Percentiles rank a stretch among this genome's conserved stretches.
Evolutionary conservation across 2,797 vertebrate genomes (phyloP).

Genomic region (Poeciliopsis turneri): DNA sequence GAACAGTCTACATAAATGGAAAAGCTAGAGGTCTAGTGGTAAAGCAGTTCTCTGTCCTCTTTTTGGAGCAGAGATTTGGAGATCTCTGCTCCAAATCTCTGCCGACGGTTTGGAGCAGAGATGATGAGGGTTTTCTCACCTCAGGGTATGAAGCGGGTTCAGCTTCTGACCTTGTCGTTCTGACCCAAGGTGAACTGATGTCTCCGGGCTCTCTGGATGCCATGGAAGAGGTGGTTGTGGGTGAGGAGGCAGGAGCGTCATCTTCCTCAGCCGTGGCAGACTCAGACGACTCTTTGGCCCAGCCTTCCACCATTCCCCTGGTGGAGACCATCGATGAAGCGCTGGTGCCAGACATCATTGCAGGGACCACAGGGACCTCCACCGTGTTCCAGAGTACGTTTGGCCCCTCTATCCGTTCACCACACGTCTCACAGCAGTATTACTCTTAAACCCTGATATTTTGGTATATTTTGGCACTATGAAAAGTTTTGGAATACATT

Average conservation of each 20-base stretch:
- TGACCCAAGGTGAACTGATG: slow-evolving; percentile 87
- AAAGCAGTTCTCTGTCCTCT: background rate
- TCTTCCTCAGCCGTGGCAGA: slow-evolving; percentile 81
- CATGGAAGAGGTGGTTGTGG: slow-evolving; percentile 89
- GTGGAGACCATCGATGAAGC: slow-evolving; percentile 95
- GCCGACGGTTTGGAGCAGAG: background rate
- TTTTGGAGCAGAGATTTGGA: background rate
- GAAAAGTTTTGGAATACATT: slow-evolving; percentile 2
- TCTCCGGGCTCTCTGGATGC: slow-evolving; percentile 88
- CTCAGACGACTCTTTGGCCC: slow-evolving; percentile 88
- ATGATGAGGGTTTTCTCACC: background rate
- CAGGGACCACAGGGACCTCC: slow-evolving; percentile 83
- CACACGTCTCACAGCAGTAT: slow-evolving; percentile 29
- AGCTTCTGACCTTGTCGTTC: background rate
- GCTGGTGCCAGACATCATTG: slow-evolving; percentile 91
- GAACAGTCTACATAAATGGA: too few relatives aligned
- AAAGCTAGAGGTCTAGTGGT: too few relatives aligned
- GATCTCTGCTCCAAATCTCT: too few relatives aligned
- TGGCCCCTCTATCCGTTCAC: slow-evolving; percentile 49
- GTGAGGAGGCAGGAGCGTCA: slow-evolving; percentile 88
- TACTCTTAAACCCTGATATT: slow-evolving; percentile 8
- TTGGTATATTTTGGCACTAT: background rate
- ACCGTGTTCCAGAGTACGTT: slow-evolving; percentile 81
- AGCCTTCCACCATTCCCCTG: slow-evolving; percentile 86
- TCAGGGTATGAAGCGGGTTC: background rate